A percentile compares a stretch with the other conserved stretches of the same genome.
Evolutionary conservation across 2,797 vertebrate species (phyloP).

Genomic region (Stomatorhinus walkeri): DNA sequence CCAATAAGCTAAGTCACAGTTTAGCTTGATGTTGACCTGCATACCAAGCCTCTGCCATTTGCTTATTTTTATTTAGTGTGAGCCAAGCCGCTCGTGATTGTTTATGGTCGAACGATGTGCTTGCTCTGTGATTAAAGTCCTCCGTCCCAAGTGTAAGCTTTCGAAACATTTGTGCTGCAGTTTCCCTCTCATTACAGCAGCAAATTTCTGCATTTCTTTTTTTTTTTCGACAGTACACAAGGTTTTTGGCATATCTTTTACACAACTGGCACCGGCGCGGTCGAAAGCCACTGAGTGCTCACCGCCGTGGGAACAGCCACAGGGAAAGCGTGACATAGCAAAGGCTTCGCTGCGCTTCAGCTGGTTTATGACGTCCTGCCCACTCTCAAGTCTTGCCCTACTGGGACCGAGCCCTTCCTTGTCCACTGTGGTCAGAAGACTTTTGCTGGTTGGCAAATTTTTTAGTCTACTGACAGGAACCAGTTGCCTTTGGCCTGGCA

Average conservation of each 20-base stretch:
- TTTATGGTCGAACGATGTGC: constrained; percentile 9
- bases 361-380: background rate
- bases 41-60: background rate
- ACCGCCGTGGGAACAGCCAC: background rate
- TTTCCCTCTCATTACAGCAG: constrained; percentile 18
- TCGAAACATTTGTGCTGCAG: constrained; percentile 32
- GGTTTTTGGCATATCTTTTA: constrained; percentile 5
- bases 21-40: background rate
- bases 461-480: background rate
- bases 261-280: background rate
- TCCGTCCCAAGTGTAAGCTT: constrained; percentile 40
- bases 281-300: background rate
- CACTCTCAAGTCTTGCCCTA: background rate
- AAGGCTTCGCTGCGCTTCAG: background rate
- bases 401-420: background rate
- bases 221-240: background rate
- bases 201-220: constrained; percentile 3
- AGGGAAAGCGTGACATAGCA: background rate
- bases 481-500: background rate
- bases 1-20: background rate
- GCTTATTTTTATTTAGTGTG: background rate
- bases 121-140: constrained; percentile 48
- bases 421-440: background rate
- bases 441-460: background rate
- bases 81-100: constrained; percentile 12